Evolutionary conservation across 2,113 vertebrate genomes (phyloP), one percentile per base, ranked within the genome.

Genomic region (Anguilla japonica): DNA sequence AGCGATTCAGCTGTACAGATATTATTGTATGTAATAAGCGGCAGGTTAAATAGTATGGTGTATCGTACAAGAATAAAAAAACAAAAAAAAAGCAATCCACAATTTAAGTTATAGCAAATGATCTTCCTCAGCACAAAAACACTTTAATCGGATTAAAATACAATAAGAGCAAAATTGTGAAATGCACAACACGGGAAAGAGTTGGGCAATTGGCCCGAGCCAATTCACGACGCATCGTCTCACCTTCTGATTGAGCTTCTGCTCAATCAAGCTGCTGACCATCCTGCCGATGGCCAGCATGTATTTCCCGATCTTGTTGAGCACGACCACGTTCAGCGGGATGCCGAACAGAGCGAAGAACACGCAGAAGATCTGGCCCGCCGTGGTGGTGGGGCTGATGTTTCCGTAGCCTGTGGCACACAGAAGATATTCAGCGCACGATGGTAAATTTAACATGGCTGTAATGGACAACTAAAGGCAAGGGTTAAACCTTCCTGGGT

Each of bases 281-380:
- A 89, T 95, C 87, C 92, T 92, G 90, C 91, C 95, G 16, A 94
- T 92, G 3, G 78, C 91, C 0, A 97, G 92, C 96, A 98, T 97
- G 92, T 97, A 95, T 83, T 96, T 96, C 34, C 98, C 96, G 81
- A 98, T 96, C 84, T 95, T 93, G 2, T 97, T 98, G 87, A 99
- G 93, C 84, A 99, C 94, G n/a, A 97, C 91, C 56, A 98, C 86
- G 89, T 98, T 97, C 83, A 99, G 93, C 0, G 97, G 98, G 86
- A 99, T 98, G 3, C 98, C 98, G 89, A 98, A 93, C 0, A 99
- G 91, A 0, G 97, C 96, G 79, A 98, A 99, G 89, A 98, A 89
- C 81, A 98, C 95, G 81, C 97, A 98, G 94, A 98, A 98, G 89
- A 99, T 95, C 88, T 96, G 95, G 22, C 96, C 97, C 0, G 41